Conservation (phyloP, 2,888 invertebrate species). For the Ennomos fuscantarius region DNA sequence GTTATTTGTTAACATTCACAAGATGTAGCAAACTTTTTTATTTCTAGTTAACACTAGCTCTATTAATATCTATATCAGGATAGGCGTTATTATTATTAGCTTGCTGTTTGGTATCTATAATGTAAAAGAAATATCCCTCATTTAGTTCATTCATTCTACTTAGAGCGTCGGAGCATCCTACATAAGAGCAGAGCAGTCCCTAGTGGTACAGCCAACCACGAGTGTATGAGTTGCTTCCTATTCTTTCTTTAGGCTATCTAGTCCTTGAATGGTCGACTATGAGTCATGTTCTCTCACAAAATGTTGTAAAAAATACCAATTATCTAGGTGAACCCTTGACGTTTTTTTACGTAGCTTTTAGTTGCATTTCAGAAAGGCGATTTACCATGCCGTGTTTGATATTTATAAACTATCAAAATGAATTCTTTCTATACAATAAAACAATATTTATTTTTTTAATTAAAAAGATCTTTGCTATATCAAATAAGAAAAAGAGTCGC, state of each 20-base stretch:
- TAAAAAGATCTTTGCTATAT: no score
- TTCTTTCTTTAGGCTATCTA: constrained; percentile 28
- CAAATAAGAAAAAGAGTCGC: no score
- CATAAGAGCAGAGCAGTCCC: constrained; percentile 3
- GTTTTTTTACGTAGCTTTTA: no score
- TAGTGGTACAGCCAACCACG: constrained; percentile 26
- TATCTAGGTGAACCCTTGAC: background rate
- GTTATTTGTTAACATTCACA: no score
- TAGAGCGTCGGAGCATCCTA: background rate
- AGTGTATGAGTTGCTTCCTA: constrained; percentile 21
- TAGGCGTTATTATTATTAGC: background rate
- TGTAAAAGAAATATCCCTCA: background rate
- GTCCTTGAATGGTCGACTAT: constrained; percentile 28
- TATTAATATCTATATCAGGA: background rate
- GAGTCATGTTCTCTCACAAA: constrained; percentile 19
- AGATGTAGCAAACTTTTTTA: no score
- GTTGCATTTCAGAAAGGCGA: background rate
- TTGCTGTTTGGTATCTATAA: background rate
- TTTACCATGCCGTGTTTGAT: no score
- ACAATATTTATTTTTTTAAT: no score
- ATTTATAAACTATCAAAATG: no score
- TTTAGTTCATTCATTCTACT: constrained; percentile 5
- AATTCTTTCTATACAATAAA: no score
- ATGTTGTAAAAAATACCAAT: constrained; percentile 2
- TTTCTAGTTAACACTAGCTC: background rate